Evolutionary conservation across 1,140 invertebrate species (phyloP).

Genomic region (Lasioglossum baleicum): DNA sequence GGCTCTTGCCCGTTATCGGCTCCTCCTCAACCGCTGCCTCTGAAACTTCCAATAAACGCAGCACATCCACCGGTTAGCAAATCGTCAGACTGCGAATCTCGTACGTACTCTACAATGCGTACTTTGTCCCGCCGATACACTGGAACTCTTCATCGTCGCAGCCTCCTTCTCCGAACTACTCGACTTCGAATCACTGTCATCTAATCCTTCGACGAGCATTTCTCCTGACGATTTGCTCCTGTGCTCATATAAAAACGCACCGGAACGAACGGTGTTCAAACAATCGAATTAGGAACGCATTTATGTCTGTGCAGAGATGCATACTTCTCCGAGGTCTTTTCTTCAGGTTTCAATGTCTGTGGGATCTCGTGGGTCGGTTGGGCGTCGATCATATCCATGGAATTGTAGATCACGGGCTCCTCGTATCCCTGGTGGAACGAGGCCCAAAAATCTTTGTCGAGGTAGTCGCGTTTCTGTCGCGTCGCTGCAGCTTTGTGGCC

Average conservation of each 20-base stretch:
- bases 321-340: neutral
- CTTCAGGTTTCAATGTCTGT: too few relatives aligned
- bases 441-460: conserved; percentile 29
- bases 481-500: conserved; percentile 5
- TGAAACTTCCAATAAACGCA: neutral
- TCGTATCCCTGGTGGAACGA: conserved; percentile 51
- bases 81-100: too few relatives aligned
- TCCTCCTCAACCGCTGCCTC: neutral
- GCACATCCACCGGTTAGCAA: too few relatives aligned
- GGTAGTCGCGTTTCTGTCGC: conserved; percentile 50
- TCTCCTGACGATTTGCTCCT: neutral
- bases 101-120: too few relatives aligned
- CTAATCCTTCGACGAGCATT: neutral
- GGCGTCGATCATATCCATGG: conserved; percentile 21
- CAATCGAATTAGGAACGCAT: too few relatives aligned
- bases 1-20: conserved; percentile 55
- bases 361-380: neutral
- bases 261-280: too few relatives aligned
- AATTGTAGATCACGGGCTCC: conserved; percentile 51
- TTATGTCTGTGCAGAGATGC: neutral
- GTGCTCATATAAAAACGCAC: too few relatives aligned
- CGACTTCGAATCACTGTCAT: neutral
- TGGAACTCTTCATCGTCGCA: conserved; percentile 10
- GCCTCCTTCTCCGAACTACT: neutral
- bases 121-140: neutral